Percentiles rank a stretch among this genome's conserved stretches.
phyloP scores from a whole-genome alignment of 2,888 invertebrate genomes.

The Harpagoxenus sublaevis region DNA sequence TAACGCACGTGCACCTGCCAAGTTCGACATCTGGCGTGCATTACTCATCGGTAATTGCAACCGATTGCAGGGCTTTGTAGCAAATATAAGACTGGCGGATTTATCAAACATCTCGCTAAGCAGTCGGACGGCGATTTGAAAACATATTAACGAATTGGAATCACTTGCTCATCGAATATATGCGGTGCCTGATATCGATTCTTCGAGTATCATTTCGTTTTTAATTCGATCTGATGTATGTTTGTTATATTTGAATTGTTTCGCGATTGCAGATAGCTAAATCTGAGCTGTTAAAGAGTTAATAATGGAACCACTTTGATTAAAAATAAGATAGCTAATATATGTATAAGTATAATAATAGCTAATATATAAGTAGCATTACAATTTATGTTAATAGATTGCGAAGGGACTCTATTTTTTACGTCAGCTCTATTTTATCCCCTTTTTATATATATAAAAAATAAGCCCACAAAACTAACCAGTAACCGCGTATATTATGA shows the following conservation, averaged over 20 bases:
- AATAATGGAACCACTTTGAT: neutral
- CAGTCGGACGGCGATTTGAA: neutral
- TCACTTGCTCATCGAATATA: neutral
- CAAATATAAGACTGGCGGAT: neutral
- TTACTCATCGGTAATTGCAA: slow-evolving; percentile 47
- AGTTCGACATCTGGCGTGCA: slow-evolving; percentile 52
- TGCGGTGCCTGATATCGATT: neutral
- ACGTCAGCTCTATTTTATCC: neutral
- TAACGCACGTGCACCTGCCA: slow-evolving; percentile 60
- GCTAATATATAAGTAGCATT: neutral
- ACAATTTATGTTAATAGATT: neutral
- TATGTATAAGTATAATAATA: neutral
- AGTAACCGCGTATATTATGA: neutral
- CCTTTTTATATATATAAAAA: neutral
- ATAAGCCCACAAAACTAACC: neutral
- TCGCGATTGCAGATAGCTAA: neutral
- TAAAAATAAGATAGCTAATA: neutral
- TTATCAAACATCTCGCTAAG: slow-evolving; percentile 39
- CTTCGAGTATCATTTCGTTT: neutral
- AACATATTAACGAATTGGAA: neutral
- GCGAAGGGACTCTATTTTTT: neutral
- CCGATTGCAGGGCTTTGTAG: slow-evolving; percentile 31
- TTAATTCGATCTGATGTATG: neutral
- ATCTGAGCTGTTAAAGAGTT: neutral
- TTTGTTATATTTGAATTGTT: neutral